A percentile compares a stretch with the other conserved stretches of the same genome.
Conservation (phyloP, 2,888 invertebrate genomes). For the Pachymerium ferrugineum region DNA sequence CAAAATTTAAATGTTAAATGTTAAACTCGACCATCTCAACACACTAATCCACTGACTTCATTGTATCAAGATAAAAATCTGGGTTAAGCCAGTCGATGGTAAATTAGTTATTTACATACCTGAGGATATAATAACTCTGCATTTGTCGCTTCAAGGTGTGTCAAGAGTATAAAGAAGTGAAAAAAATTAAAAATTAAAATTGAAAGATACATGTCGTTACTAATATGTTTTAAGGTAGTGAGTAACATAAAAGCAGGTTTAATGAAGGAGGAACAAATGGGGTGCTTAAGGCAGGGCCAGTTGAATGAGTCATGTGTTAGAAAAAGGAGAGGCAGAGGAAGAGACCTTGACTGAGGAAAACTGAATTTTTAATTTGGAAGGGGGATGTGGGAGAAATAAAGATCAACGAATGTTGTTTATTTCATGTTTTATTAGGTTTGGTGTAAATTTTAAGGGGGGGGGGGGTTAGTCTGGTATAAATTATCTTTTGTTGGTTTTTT, state of each 20-base stretch:
- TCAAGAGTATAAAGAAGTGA: not conserved
- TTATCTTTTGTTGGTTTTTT: not conserved
- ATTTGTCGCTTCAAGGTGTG: not conserved
- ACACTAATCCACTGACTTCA: not conserved
- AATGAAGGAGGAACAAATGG: slow-evolving; percentile 15
- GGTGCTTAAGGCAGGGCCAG: not conserved
- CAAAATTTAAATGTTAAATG: not conserved
- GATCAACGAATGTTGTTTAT: no score
- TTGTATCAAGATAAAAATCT: not conserved
- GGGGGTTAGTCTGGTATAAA: not conserved
- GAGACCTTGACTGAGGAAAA: not conserved
- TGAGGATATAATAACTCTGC: not conserved
- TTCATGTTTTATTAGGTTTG: no score
- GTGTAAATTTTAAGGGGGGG: not conserved
- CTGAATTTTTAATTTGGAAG: not conserved
- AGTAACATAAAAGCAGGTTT: slow-evolving; percentile 3
- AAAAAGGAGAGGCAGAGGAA: not conserved
- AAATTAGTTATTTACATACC: not conserved
- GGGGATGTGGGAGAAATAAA: no score
- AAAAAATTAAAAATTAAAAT: not conserved
- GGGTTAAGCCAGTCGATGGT: no score
- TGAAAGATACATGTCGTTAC: not conserved
- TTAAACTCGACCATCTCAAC: not conserved
- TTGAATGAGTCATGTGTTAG: not conserved
- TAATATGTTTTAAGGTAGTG: slow-evolving; percentile 3